phyloP scores from a whole-genome alignment of 2,113 vertebrate genomes.

The Pseudonaja textilis region DNA sequence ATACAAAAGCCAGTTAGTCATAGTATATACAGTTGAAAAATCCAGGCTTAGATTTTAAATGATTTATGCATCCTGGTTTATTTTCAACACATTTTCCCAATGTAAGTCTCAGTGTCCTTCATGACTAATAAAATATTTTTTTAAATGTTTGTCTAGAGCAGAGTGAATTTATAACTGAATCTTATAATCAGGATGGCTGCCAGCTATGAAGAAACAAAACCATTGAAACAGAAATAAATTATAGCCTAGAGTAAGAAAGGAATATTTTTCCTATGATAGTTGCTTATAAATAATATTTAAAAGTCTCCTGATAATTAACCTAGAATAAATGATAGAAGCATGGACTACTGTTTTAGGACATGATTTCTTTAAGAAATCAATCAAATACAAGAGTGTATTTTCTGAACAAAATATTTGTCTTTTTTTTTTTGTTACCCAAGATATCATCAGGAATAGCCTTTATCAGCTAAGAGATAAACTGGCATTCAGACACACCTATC shows the following conservation, averaged over 20 bases:
- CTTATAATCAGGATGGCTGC: slow-evolving; percentile 14
- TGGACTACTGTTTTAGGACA: neutral
- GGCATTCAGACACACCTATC: neutral
- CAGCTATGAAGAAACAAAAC: slow-evolving; percentile 18
- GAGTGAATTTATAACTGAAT: slow-evolving; percentile 26
- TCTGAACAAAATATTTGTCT: neutral
- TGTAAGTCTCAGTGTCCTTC: neutral
- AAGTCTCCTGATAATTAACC: slow-evolving; percentile 8
- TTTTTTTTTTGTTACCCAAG: neutral
- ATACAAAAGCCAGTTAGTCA: slow-evolving; percentile 5
- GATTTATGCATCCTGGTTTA: neutral
- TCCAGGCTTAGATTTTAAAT: neutral
- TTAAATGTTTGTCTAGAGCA: slow-evolving; percentile 1
- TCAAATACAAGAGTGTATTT: neutral
- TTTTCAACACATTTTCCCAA: neutral
- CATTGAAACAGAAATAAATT: slow-evolving; percentile 23
- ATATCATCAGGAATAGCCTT: neutral
- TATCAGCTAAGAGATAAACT: neutral
- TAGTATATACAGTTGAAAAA: neutral
- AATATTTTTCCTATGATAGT: neutral
- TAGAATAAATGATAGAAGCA: slow-evolving; percentile 7
- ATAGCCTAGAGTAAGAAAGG: neutral
- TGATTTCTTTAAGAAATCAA: neutral
- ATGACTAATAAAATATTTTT: slow-evolving; percentile 16
- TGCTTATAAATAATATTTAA: neutral